Evolutionary conservation across 2,113 vertebrate genomes (phyloP), one percentile per base, ranked within the genome.

Genomic region (Sylvietta virens): DNA sequence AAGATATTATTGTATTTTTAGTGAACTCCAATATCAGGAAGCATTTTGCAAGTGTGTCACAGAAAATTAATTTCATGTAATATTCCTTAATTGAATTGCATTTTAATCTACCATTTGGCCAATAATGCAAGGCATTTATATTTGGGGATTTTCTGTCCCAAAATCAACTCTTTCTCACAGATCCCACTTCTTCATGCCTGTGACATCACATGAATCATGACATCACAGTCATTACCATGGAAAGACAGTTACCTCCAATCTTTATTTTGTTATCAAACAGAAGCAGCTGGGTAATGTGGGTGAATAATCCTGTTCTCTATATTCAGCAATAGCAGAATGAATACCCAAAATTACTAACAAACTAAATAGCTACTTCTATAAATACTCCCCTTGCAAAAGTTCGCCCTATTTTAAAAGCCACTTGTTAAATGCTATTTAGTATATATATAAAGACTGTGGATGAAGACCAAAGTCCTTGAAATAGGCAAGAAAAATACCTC

Each of bases 341-440:
- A 95, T 95, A 83, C 93, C 4, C 28, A 95, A 97, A 97, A 97
- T 97, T 95, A 51, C 95, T 78, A 90, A 66, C 81, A 86, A 95
- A 96, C 90, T 83, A 88, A 96, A 97, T 97, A 96, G 94, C 95
- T 96, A n/a, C 79, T 96, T 96, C 96, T 96, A 96, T 96, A 96
- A 96, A 97, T 96, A 96, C 35, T 66, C 37, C 14, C 84, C 73
- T 93, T 93, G 81, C 85, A 92, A 67, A 95, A 94, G 95, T 95
- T 94, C 88, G 64, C 87, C 85, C 95, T 95, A 91, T 95, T 97
- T 96, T 86, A 96, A 97, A 96, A 93, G 79, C 67, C 64, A 91
- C 71, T 97, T 96, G 90, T 95, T 96, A 96, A 97, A 90, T 31
- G 24, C 81, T 83, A 42, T 94, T 96, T 96, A 78, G 85, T 90